Evolutionary conservation across 2,888 invertebrate species (phyloP).

Genomic region (Polietes domitor): DNA sequence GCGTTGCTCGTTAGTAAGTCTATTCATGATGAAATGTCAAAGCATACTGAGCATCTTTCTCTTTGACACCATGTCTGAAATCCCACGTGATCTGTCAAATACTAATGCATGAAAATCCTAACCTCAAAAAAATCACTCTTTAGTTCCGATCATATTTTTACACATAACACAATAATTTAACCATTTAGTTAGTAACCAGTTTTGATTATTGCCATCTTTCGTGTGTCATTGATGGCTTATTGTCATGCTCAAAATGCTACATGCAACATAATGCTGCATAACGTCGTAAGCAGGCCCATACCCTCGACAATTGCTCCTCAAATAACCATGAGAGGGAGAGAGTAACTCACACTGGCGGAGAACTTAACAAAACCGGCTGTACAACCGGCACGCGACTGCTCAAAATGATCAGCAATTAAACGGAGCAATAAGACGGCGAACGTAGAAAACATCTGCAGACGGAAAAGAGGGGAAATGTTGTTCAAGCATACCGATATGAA

Average conservation of each 20-base stretch:
- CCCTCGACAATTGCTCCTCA: background rate
- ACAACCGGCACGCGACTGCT: constrained; percentile 75
- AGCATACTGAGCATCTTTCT: no score
- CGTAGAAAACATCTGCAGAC: constrained; percentile 42
- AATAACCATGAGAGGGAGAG: background rate
- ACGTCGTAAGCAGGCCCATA: background rate
- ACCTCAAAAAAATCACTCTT: no score
- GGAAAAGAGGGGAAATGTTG: constrained; percentile 40
- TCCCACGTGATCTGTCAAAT: no score
- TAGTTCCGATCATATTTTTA: background rate
- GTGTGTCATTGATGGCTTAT: constrained; percentile 14
- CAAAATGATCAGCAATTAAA: background rate
- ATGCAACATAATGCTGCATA: background rate
- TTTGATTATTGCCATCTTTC: background rate
- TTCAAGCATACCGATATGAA: background rate
- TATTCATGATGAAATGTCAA: no score
- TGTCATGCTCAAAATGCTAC: background rate
- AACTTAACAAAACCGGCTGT: constrained; percentile 54
- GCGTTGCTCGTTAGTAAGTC: no score
- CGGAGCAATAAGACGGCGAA: background rate
- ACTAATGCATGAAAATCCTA: no score
- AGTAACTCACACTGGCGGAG: background rate
- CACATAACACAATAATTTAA: background rate
- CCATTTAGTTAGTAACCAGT: background rate
- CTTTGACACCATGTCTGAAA: no score